Evolutionary conservation across 2,113 vertebrate genomes (phyloP), one percentile per base, ranked within the genome.

Genomic region (Cynocephalus volans): DNA sequence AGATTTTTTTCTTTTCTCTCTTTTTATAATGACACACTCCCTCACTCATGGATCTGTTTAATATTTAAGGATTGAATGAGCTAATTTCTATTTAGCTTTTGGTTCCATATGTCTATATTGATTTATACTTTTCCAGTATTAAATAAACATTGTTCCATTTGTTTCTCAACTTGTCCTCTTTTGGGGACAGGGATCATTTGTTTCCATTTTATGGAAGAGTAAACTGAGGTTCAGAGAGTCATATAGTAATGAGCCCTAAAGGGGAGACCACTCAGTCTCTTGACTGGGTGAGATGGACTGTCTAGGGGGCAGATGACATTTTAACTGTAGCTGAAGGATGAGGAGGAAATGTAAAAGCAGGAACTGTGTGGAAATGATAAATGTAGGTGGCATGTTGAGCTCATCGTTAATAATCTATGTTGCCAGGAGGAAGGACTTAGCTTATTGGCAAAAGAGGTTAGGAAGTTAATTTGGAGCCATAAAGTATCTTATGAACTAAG

Each of bases 11-110:
- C 73, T 72, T 88, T 58, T 26, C 18, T 75, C 3, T 62, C 28
- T 45, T 18, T 77, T 76, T 45, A 69, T 50, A 70, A 85, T 41
- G 89, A 36, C 24, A 54, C 0, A 21, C 17, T 86, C 89, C 36
- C 75, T 96, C 21, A 79, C 36, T 58, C 33, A 1, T 80, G 36
- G 13, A 81, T 83, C 86, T 93, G 52, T 92, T 97, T 95, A 92
- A 96, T 96, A 96, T 96, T 97, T 96, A 89, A 96, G 48, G 14
- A 73, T n/a, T 87, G 80, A 77, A 72, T 96, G 92, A 97, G 87
- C 90, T 89, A 90, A 95, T 81, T 80, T 96, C 92, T 96, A 56
- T 90, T 88, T 81, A 95, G 56, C 58, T 67, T 73, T 93, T 96
- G 92, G 79, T 76, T 89, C 52, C 1, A 1, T 62, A 56, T 88